phyloP scores from a whole-genome alignment of 2,888 invertebrate genomes.

The Trissonchulus sp. region DNA sequence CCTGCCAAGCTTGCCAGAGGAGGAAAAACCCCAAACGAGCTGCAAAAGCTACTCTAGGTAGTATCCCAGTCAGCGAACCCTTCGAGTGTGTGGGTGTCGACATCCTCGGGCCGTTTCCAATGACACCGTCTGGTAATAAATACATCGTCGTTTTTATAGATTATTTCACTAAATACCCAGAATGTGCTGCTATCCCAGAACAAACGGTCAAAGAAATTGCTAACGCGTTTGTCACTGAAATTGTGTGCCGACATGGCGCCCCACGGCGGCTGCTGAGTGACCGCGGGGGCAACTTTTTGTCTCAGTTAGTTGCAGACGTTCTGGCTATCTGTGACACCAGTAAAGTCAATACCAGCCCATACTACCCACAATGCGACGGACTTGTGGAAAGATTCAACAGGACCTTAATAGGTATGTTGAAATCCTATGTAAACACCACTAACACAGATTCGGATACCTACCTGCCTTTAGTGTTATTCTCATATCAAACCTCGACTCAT shows the following conservation, averaged over 20 bases:
- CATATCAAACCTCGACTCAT: no score
- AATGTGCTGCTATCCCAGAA: no score
- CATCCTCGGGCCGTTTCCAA: constrained; percentile 41
- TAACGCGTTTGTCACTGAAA: neutral
- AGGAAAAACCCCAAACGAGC: constrained; percentile 29
- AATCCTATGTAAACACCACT: no score
- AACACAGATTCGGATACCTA: no score
- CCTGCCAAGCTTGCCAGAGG: constrained; percentile 35
- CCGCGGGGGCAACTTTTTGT: neutral
- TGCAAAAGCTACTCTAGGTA: constrained; percentile 29
- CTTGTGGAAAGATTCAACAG: no score
- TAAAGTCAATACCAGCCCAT: neutral
- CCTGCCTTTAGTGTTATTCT: no score
- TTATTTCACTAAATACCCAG: no score
- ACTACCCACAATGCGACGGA: neutral
- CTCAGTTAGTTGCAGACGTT: neutral
- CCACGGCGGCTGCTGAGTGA: neutral
- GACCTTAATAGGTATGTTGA: neutral
- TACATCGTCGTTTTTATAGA: constrained; percentile 44
- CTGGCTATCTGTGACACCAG: no score
- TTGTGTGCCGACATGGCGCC: no score
- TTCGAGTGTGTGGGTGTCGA: no score
- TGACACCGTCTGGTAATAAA: constrained; percentile 33
- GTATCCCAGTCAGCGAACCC: constrained; percentile 37
- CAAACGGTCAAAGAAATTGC: constrained; percentile 40